These are phyloP conservation scores for Amiota communis DNA, from an alignment of 2,888 invertebrate genomes.

Conservation along the genomic window DNA sequence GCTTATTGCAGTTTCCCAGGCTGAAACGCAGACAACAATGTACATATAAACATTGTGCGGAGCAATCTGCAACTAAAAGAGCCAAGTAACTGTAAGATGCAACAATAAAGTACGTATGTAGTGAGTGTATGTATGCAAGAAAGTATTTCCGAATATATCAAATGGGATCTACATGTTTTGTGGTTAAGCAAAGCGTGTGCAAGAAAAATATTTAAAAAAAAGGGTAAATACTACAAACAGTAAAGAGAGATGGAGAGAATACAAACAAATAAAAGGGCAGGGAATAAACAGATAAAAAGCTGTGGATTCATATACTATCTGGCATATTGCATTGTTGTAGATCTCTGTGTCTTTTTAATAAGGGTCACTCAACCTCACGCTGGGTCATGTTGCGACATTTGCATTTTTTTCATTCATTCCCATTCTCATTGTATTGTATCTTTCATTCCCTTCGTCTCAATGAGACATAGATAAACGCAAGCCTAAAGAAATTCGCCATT, in stretches of 20 bases:
- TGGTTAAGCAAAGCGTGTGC: slow-evolving; percentile 15
- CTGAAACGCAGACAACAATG: slow-evolving; percentile 4
- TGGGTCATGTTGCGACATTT: slow-evolving; percentile 18
- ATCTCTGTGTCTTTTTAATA: slow-evolving; percentile 1
- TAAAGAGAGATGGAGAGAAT: background rate
- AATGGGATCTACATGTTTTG: slow-evolving; percentile 25
- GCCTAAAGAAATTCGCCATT: slow-evolving; percentile 22
- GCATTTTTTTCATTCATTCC: slow-evolving; percentile 9
- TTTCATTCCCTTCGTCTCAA: too few species aligned
- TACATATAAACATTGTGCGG: background rate
- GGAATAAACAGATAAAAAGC: background rate
- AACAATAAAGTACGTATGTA: background rate
- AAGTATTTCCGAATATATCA: slow-evolving; percentile 4
- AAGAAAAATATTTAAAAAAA: slow-evolving; percentile 1
- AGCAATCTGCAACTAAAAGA: slow-evolving; percentile 5
- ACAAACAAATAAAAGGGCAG: background rate
- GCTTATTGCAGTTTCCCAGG: slow-evolving; percentile 17
- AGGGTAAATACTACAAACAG: background rate
- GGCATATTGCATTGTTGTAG: background rate
- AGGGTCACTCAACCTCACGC: slow-evolving; percentile 28
- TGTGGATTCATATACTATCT: background rate
- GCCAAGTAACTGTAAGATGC: background rate
- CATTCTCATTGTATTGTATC: too few species aligned
- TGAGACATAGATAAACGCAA: background rate
- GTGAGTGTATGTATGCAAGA: background rate